phyloP scores from a whole-genome alignment of 2,888 invertebrate species.

The Crepidodera aurea region DNA sequence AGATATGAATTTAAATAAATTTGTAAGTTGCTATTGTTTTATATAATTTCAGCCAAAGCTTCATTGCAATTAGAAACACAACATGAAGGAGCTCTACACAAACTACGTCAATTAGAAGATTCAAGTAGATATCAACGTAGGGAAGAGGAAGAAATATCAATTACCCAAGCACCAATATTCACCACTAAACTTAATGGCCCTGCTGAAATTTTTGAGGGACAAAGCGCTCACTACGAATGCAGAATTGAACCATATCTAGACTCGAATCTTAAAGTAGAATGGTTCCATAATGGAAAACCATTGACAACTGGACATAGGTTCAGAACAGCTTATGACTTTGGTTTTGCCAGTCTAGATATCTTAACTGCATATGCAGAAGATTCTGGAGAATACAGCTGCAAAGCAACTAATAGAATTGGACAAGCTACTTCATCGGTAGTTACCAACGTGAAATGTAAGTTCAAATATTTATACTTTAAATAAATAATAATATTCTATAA shows the following conservation, averaged over 20 bases:
- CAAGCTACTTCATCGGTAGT: slow-evolving; percentile 83
- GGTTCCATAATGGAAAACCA: slow-evolving; percentile 93
- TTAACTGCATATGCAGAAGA: slow-evolving; percentile 94
- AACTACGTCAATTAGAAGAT: slow-evolving; percentile 87
- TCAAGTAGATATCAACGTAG: slow-evolving; percentile 78
- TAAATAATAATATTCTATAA: slow-evolving; percentile 21
- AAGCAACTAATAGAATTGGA: slow-evolving; percentile 85
- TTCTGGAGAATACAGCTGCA: slow-evolving; percentile 90
- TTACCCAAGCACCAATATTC: slow-evolving; percentile 86
- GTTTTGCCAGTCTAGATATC: slow-evolving; percentile 95
- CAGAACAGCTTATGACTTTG: slow-evolving; percentile 95
- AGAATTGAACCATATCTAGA: slow-evolving; percentile 93
- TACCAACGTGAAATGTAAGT: slow-evolving; percentile 82
- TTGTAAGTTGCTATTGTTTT: no score
- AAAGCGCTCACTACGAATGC: slow-evolving; percentile 92
- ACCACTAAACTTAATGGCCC: slow-evolving; percentile 88
- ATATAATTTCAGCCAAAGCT: slow-evolving; percentile 75
- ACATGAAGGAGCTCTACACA: slow-evolving; percentile 87
- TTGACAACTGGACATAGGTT: slow-evolving; percentile 88
- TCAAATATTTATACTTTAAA: slow-evolving; percentile 1
- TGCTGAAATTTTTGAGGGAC: slow-evolving; percentile 83
- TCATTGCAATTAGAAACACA: slow-evolving; percentile 88
- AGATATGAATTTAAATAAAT: no score
- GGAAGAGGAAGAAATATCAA: slow-evolving; percentile 81
- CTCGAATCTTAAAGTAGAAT: slow-evolving; percentile 86